A percentile compares a stretch with the other conserved stretches of the same genome.
Evolutionary conservation across 2,888 invertebrate genomes (phyloP).

Genomic region (Xanthia icteritia): DNA sequence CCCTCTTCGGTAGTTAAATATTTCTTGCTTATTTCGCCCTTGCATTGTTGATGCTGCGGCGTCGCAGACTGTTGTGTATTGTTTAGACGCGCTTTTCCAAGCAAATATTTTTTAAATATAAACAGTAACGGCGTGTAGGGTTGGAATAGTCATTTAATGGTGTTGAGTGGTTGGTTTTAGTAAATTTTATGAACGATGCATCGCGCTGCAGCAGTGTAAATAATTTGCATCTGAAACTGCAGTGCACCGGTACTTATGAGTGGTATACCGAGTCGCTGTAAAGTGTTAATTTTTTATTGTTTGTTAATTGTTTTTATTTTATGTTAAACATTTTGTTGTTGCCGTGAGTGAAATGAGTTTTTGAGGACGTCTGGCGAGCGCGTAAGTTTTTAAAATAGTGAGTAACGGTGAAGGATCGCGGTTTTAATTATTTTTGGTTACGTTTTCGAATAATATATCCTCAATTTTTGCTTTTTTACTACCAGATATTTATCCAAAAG

Average conservation of each 20-base stretch:
- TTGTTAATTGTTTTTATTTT: constrained; percentile 75
- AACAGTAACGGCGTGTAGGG: constrained; percentile 64
- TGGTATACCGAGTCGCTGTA: constrained; percentile 86
- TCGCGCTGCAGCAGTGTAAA: constrained; percentile 84
- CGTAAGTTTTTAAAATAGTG: constrained; percentile 66
- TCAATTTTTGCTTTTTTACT: background rate
- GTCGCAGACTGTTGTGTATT: constrained; percentile 89
- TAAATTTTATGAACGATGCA: constrained; percentile 78
- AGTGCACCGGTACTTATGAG: constrained; percentile 85
- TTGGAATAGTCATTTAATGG: constrained; percentile 55
- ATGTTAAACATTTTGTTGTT: constrained; percentile 72
- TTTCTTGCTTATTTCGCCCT: constrained; percentile 91
- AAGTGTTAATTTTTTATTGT: constrained; percentile 81
- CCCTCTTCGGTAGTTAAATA: constrained; percentile 90
- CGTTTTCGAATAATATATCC: background rate
- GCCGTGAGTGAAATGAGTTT: constrained; percentile 77
- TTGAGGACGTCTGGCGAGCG: constrained; percentile 69
- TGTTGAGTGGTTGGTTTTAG: constrained; percentile 57
- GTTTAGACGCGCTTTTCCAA: constrained; percentile 86
- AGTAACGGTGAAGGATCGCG: constrained; percentile 17
- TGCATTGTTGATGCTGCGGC: constrained; percentile 91
- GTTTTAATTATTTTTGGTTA: constrained; percentile 10
- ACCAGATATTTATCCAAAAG: no score
- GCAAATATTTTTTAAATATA: constrained; percentile 81
- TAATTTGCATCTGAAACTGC: constrained; percentile 88